A percentile compares a stretch with the other conserved stretches of the same genome.
These are phyloP conservation scores for Popillia japonica DNA, from an alignment of 1,140 invertebrate species.

Conservation along the genomic window DNA sequence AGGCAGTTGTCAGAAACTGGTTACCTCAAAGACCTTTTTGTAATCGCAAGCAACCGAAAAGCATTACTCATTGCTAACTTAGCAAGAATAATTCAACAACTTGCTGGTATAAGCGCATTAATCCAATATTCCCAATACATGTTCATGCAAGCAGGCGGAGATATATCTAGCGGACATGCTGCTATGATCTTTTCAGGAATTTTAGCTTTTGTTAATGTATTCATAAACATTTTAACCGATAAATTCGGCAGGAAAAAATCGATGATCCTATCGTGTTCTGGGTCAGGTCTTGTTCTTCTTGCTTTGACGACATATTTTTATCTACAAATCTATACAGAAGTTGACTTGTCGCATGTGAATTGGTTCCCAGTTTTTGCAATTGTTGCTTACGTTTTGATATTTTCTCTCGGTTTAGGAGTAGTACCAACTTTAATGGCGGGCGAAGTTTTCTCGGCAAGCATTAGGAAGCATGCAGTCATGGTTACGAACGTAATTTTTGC, in stretches of 20 bases:
- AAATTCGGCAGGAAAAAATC: conserved; percentile 74
- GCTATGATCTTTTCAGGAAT: conserved; percentile 65
- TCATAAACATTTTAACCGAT: conserved; percentile 73
- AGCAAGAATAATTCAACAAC: conserved; percentile 63
- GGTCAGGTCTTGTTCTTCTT: conserved; percentile 56
- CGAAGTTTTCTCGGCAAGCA: conserved; percentile 56
- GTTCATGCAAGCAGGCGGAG: conserved; percentile 63
- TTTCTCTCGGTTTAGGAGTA: conserved; percentile 52
- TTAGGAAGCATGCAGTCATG: conserved; percentile 52
- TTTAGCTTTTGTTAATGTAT: conserved; percentile 70
- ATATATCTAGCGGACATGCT: conserved; percentile 69
- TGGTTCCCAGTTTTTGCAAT: conserved; percentile 54
- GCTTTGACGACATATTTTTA: conserved; percentile 69
- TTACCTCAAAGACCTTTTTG: conserved; percentile 67
- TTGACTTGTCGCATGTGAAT: conserved; percentile 51
- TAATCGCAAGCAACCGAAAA: conserved; percentile 67
- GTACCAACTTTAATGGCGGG: conserved; percentile 55
- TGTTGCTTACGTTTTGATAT: conserved; percentile 51
- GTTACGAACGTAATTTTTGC: conserved; percentile 25
- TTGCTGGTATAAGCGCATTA: conserved; percentile 69
- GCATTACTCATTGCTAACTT: conserved; percentile 66
- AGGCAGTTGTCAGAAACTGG: conserved; percentile 60
- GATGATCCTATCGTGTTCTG: conserved; percentile 66
- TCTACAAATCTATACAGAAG: conserved; percentile 61
- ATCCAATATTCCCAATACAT: conserved; percentile 70